A percentile compares a stretch with the other conserved stretches of the same genome.
These are phyloP conservation scores for Sitophilus oryzae DNA, from an alignment of 1,140 invertebrate species.

Conservation along the genomic window DNA sequence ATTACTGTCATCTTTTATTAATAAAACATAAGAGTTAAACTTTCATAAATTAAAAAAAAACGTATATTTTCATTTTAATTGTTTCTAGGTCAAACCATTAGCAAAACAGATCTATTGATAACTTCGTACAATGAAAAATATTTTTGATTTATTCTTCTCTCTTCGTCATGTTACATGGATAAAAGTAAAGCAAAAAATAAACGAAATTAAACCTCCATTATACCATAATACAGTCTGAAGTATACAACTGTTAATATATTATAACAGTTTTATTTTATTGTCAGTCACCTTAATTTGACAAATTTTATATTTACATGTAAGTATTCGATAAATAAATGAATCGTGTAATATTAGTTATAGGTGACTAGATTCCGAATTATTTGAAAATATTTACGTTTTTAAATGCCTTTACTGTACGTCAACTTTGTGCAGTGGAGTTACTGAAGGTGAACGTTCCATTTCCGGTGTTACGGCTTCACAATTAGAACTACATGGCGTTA, in stretches of 20 bases:
- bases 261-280: slow-evolving; percentile 33
- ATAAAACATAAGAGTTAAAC: too few species aligned
- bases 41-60: too few species aligned
- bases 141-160: too few species aligned
- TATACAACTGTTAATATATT: neutral
- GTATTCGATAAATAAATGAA: neutral
- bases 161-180: too few species aligned
- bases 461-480: slow-evolving; percentile 45
- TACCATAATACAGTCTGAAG: slow-evolving; percentile 4
- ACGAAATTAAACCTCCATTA: neutral
- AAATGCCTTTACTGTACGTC: slow-evolving; percentile 17
- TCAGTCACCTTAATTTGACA: slow-evolving; percentile 43
- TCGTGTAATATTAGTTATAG: neutral
- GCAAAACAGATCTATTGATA: too few species aligned
- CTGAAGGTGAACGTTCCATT: slow-evolving; percentile 45
- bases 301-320: slow-evolving; percentile 18
- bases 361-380: neutral
- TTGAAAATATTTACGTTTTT: neutral
- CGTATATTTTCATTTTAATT: too few species aligned
- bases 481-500: slow-evolving; percentile 47
- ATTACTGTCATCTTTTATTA: too few species aligned
- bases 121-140: too few species aligned
- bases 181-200: slow-evolving; percentile 6
- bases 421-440: slow-evolving; percentile 43
- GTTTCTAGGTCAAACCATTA: too few species aligned